Base-by-base conservation (phyloP, 2,888 invertebrate species). In the Oeneis ivallda region DNA sequence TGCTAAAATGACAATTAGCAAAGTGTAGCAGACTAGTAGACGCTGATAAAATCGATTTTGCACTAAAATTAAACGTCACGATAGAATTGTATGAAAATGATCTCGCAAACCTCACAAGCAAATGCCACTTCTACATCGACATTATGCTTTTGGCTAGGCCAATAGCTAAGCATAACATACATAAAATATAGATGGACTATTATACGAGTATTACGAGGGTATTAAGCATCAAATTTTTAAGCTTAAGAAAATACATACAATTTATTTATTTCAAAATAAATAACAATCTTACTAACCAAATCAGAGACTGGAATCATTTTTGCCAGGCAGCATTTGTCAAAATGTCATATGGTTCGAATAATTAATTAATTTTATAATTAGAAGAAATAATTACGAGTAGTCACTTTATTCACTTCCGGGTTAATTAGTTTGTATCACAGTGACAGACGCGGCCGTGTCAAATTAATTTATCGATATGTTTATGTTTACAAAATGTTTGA, bases 391-490 rank as follows among this genome's bases (percentile, higher is more conserved):
- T 41, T 11, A 56, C 17, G 1, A 41, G 13, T 13, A 26, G 37
- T 17, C 41, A 56, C 15, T 3, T 19, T 19, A 59, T 34, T 43
- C 37, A 4, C n/a, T 49, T 60, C 49, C 49, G 39, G 37, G 32
- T 19, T 60, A 60, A 49, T 60, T 39, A 60, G 17, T 49, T 49
- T 17, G n/a, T n/a, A 45, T 58, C 26, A 41, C 13, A 64, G 26
- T 26, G 11, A 49, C 49, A 19, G 62, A 41, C 26, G 49, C 47
- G 43, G 37, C 10, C 56, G 26, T 53, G 59, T 63, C 59, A 34
- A 65, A 52, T 60, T 49, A 39, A 41, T 50, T 19, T 70, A 72
- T 75, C 74, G 63, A 70, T 43, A 71, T 50, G 49, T 65, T 41
- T 50, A 65, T 65, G 39, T 59, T 32, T 32, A 26, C 52, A 41